Conservation (phyloP, 2,113 vertebrate species). For the Corydoras maculifer region DNA sequence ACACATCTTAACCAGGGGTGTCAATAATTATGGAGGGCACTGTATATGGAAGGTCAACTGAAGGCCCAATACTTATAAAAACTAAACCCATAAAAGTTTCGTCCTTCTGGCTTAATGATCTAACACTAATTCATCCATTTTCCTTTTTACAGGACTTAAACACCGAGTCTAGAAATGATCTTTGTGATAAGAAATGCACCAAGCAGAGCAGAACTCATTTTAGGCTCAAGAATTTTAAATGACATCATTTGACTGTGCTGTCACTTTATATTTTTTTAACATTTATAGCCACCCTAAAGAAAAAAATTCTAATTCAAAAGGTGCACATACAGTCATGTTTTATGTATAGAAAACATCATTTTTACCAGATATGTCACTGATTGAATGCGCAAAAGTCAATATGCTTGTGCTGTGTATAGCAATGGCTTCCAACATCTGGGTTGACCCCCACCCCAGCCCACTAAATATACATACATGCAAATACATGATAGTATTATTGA, state of each 20-base stretch:
- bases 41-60: conserved; percentile 7
- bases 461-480: no score
- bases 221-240: background rate
- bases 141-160: conserved; percentile 8
- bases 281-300: conserved; percentile 50
- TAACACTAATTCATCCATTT: conserved; percentile 26
- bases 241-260: conserved; percentile 30
- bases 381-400: no score
- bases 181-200: background rate
- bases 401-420: no score
- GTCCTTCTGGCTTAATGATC: conserved; percentile 21
- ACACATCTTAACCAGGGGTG: no score
- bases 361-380: no score
- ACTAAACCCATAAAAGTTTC: conserved; percentile 19
- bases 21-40: no score
- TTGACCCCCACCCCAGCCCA: no score
- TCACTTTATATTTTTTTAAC: conserved; percentile 48
- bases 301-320: conserved; percentile 43
- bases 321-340: no score
- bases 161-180: conserved; percentile 12
- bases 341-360: no score
- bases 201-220: conserved; percentile 5
- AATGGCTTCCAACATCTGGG: no score
- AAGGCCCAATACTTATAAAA: conserved; percentile 26
- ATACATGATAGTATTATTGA: no score